phyloP scores from a whole-genome alignment of 2,888 invertebrate species.

The Amphipoea lucens region DNA sequence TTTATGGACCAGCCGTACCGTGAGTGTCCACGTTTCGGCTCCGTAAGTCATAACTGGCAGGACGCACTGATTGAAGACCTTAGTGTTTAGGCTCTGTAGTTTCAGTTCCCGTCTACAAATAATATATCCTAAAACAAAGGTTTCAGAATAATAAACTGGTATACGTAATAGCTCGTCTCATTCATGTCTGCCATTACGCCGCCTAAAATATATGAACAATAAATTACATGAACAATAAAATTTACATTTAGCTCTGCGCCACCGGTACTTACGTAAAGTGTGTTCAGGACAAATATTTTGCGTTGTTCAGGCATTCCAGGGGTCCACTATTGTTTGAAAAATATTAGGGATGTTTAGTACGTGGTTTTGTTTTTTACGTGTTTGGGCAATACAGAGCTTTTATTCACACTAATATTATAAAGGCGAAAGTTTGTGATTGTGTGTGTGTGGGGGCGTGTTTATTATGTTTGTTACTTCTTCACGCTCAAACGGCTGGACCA shows the following conservation, averaged over 20 bases:
- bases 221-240: constrained; percentile 52
- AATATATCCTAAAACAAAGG: constrained; percentile 29
- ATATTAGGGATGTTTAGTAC: not conserved
- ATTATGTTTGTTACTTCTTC: too few species aligned
- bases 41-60: too few species aligned
- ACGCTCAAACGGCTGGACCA: too few species aligned
- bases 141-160: constrained; percentile 34
- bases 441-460: too few species aligned
- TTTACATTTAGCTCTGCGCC: constrained; percentile 30
- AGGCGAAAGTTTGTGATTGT: too few species aligned
- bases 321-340: constrained; percentile 22
- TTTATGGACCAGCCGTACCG: too few species aligned
- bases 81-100: too few species aligned
- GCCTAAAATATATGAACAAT: constrained; percentile 47
- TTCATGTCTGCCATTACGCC: not conserved
- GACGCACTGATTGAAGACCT: too few species aligned
- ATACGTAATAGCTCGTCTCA: constrained; percentile 29
- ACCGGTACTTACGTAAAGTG: constrained; percentile 33
- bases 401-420: too few species aligned
- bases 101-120: not conserved
- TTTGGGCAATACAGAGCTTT: not conserved
- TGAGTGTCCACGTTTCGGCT: too few species aligned
- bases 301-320: not conserved
- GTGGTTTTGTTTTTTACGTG: not conserved
- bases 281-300: constrained; percentile 43